phyloP scores from a whole-genome alignment of 2,113 vertebrate species.

The Triplophysa rosa region DNA sequence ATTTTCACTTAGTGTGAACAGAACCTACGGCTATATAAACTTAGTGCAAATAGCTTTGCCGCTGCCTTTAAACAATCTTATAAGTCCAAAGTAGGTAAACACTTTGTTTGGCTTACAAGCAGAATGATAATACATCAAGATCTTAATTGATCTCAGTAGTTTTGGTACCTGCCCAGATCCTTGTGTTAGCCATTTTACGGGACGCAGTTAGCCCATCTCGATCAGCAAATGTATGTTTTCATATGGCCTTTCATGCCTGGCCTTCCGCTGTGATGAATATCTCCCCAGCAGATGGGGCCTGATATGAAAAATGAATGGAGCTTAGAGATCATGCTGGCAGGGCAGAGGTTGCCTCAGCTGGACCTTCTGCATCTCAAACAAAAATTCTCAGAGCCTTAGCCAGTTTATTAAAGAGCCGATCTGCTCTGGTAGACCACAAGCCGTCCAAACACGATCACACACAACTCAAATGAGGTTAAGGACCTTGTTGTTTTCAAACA shows the following conservation, averaged over 20 bases:
- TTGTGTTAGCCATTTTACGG: not conserved
- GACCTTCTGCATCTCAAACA: conserved; percentile 20
- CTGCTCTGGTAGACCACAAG: not conserved
- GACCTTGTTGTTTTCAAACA: not conserved
- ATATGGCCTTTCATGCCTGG: conserved; percentile 8
- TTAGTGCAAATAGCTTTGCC: too few species aligned
- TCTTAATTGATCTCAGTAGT: not conserved
- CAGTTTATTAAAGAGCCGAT: not conserved
- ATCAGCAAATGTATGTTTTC: not conserved
- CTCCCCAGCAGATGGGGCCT: conserved; percentile 42
- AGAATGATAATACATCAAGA: not conserved
- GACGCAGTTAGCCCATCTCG: not conserved
- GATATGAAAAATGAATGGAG: conserved; percentile 63
- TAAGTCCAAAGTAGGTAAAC: conserved; percentile 9
- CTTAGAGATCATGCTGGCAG: not conserved
- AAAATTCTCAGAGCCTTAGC: conserved; percentile 34
- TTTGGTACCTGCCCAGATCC: not conserved
- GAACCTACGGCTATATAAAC: too few species aligned
- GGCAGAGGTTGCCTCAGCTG: not conserved
- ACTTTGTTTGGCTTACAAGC: not conserved
- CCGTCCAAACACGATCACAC: not conserved
- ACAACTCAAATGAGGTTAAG: conserved; percentile 1
- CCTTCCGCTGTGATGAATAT: conserved; percentile 44
- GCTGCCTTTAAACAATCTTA: not conserved
- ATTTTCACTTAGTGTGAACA: too few species aligned